These are phyloP conservation scores for Ericerus pela DNA, from an alignment of 1,140 invertebrate genomes.

Conservation along the genomic window DNA sequence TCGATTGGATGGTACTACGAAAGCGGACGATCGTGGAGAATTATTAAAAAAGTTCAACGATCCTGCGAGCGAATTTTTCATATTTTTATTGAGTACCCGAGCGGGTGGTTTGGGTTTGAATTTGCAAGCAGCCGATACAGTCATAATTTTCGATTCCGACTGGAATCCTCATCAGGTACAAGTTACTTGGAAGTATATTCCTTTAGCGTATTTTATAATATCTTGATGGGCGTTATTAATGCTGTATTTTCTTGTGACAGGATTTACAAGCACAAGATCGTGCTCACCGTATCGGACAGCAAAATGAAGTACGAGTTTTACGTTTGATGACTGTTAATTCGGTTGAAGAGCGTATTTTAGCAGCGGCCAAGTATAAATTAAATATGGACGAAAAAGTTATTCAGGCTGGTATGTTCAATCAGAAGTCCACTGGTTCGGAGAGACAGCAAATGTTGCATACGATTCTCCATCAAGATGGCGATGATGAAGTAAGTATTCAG, in stretches of 20 bases:
- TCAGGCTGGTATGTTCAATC: slow-evolving; percentile 99
- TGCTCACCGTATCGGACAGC: slow-evolving; percentile 97
- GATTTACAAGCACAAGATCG: slow-evolving; percentile 97
- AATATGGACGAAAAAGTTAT: slow-evolving; percentile 99
- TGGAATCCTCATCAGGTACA: slow-evolving; percentile 96
- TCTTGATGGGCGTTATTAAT: neutral
- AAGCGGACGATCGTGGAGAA: slow-evolving; percentile 92
- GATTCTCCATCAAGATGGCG: slow-evolving; percentile 85
- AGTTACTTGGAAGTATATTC: too few relatives aligned
- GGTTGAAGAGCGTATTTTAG: slow-evolving; percentile 93
- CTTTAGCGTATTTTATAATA: too few relatives aligned
- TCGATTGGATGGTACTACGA: slow-evolving; percentile 87
- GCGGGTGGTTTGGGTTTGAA: slow-evolving; percentile 95
- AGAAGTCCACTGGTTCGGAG: slow-evolving; percentile 92
- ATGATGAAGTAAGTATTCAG: slow-evolving; percentile 55
- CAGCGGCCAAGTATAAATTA: slow-evolving; percentile 80
- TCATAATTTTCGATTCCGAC: slow-evolving; percentile 98
- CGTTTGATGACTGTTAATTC: slow-evolving; percentile 96
- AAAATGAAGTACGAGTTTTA: slow-evolving; percentile 92
- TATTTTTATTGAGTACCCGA: slow-evolving; percentile 90
- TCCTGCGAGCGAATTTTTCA: slow-evolving; percentile 68
- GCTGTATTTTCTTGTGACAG: slow-evolving; percentile 30
- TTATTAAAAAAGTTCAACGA: slow-evolving; percentile 85
- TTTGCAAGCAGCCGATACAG: slow-evolving; percentile 94
- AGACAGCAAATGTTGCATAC: slow-evolving; percentile 86